Conservation (phyloP, 2,113 vertebrate genomes). For the Eulemur macaco region DNA sequence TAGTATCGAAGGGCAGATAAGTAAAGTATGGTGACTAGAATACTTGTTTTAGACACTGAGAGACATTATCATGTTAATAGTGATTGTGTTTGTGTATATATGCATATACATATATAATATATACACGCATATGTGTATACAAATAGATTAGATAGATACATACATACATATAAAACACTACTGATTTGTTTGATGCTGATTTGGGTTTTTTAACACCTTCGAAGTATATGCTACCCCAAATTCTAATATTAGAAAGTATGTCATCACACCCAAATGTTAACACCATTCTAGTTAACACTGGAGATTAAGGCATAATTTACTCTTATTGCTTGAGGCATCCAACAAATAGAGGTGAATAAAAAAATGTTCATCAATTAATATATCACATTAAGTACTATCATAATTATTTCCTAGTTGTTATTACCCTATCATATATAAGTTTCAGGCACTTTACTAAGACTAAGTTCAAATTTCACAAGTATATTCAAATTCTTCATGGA, state of each 20-base stretch:
- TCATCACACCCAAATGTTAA: not conserved
- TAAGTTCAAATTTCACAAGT: constrained; percentile 17
- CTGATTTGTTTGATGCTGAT: not conserved
- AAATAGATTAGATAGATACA: not conserved
- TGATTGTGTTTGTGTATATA: not conserved
- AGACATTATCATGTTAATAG: not conserved
- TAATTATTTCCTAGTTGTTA: not conserved
- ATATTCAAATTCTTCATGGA: not conserved
- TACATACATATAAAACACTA: too few relatives aligned
- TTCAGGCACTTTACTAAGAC: not conserved
- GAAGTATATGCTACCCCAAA: not conserved
- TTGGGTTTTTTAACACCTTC: not conserved
- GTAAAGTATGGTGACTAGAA: not conserved
- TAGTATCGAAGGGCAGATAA: not conserved
- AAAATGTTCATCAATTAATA: not conserved
- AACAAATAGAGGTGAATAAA: not conserved
- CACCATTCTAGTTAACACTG: not conserved
- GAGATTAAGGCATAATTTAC: not conserved
- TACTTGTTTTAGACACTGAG: not conserved
- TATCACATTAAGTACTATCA: not conserved
- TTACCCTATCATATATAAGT: not conserved
- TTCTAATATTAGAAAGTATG: not conserved
- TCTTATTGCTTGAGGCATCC: not conserved
- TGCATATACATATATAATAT: not conserved
- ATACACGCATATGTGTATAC: not conserved